Conservation (phyloP, 2,888 invertebrate genomes). For the Iphiclides podalirius region DNA sequence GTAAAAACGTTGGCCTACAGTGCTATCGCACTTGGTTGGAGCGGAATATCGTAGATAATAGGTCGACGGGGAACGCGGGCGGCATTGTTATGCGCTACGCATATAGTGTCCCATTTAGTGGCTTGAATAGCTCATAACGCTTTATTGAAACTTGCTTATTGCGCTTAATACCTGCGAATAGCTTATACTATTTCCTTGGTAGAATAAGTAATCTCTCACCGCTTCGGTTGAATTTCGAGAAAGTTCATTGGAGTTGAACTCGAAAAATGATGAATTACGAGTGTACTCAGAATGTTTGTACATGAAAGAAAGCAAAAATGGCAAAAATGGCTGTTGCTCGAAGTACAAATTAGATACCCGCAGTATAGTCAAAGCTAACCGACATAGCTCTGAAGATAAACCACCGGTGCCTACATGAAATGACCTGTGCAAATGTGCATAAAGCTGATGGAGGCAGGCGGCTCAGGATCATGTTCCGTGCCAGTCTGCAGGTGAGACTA, state of each 20-base stretch:
- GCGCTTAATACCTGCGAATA: constrained; percentile 14
- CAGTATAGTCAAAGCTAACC: too few species aligned
- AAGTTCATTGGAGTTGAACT: neutral
- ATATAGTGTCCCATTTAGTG: constrained; percentile 16
- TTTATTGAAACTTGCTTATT: constrained; percentile 22
- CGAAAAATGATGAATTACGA: too few species aligned
- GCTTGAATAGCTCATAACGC: constrained; percentile 22
- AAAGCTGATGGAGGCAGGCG: too few species aligned
- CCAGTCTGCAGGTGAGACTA: too few species aligned
- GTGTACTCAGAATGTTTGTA: too few species aligned
- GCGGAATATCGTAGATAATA: constrained; percentile 11
- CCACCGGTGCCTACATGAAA: too few species aligned
- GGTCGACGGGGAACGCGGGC: neutral
- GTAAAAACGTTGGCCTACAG: neutral
- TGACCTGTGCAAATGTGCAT: too few species aligned
- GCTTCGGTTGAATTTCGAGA: neutral
- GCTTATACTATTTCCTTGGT: constrained; percentile 6
- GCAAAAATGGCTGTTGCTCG: too few species aligned
- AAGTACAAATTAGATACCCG: too few species aligned
- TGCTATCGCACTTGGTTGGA: constrained; percentile 8
- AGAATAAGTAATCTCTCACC: constrained; percentile 1
- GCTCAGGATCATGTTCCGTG: too few species aligned
- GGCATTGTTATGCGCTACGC: constrained; percentile 14
- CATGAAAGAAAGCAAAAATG: too few species aligned
- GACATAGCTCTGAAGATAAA: too few species aligned